phyloP scores from a whole-genome alignment of 1,140 invertebrate genomes.

The Pseudomyrmex concolor region DNA sequence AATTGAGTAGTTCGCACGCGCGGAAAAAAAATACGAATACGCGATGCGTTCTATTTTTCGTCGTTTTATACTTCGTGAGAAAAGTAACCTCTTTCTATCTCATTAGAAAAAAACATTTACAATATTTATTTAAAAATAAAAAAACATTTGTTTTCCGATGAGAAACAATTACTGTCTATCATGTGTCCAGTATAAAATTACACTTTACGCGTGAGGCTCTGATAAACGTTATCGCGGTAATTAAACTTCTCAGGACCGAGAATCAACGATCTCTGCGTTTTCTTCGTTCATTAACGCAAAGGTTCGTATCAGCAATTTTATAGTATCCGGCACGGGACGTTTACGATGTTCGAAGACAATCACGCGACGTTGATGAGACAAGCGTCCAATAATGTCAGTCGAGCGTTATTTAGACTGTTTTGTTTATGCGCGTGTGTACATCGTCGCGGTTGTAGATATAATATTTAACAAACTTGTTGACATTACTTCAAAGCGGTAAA shows the following conservation, averaged over 20 bases:
- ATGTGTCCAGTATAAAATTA: constrained; percentile 12
- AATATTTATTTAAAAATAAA: constrained; percentile 1
- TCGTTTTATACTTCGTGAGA: background rate
- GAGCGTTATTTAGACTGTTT: background rate
- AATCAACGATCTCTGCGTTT: constrained; percentile 4
- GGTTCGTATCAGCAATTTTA: background rate
- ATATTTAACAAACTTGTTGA: background rate
- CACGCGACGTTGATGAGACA: background rate
- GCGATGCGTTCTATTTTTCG: background rate
- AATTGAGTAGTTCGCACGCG: constrained; percentile 16
- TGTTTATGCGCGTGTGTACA: background rate
- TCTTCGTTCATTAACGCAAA: constrained; percentile 23
- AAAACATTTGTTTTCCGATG: background rate
- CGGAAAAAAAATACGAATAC: constrained; percentile 1
- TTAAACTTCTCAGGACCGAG: constrained; percentile 2
- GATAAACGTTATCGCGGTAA: constrained; percentile 30
- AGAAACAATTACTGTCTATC: constrained; percentile 4
- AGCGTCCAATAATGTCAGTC: background rate
- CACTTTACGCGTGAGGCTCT: background rate
- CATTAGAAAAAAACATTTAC: constrained; percentile 2
- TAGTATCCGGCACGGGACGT: background rate
- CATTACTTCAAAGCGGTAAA: background rate
- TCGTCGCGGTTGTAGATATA: background rate
- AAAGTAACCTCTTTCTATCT: too few species aligned
- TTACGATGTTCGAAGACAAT: constrained; percentile 20